A percentile compares a stretch with the other conserved stretches of the same genome.
phyloP scores from a whole-genome alignment of 2,113 vertebrate species.

The Spilogale gracilis region DNA sequence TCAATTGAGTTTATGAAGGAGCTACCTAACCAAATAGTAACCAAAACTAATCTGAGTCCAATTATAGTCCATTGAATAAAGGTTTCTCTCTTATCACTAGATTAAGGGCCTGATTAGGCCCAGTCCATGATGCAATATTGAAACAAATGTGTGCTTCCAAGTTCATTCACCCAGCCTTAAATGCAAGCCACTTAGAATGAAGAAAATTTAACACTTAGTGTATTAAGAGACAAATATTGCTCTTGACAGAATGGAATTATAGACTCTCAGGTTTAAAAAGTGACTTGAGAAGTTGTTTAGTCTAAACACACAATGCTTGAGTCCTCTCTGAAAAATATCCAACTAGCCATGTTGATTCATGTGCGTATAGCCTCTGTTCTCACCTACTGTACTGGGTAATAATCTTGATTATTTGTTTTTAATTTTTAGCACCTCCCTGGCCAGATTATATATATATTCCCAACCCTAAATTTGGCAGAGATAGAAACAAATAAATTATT shows the following conservation, averaged over 20 bases:
- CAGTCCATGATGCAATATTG: neutral
- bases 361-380: neutral
- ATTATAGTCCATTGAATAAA: slow-evolving; percentile 54
- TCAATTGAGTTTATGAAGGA: slow-evolving; percentile 58
- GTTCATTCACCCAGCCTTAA: neutral
- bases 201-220: neutral
- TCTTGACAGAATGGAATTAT: neutral
- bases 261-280: neutral
- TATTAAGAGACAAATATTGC: neutral
- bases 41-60: slow-evolving; percentile 62
- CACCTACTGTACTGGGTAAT: neutral
- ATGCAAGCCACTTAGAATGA: neutral
- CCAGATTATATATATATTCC: neutral
- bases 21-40: slow-evolving; percentile 40
- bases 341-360: neutral
- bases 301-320: neutral
- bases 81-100: slow-evolving; percentile 63
- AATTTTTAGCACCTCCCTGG: neutral
- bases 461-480: neutral
- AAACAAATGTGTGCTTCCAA: slow-evolving; percentile 61
- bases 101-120: slow-evolving; percentile 58
- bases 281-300: neutral
- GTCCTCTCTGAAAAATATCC: neutral
- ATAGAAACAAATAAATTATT: slow-evolving; percentile 5
- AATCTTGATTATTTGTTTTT: neutral